Percentiles rank a stretch among this genome's conserved stretches.
These are phyloP conservation scores for Coregonus suidteri DNA, from an alignment of 2,797 vertebrate genomes.

Conservation along the genomic window DNA sequence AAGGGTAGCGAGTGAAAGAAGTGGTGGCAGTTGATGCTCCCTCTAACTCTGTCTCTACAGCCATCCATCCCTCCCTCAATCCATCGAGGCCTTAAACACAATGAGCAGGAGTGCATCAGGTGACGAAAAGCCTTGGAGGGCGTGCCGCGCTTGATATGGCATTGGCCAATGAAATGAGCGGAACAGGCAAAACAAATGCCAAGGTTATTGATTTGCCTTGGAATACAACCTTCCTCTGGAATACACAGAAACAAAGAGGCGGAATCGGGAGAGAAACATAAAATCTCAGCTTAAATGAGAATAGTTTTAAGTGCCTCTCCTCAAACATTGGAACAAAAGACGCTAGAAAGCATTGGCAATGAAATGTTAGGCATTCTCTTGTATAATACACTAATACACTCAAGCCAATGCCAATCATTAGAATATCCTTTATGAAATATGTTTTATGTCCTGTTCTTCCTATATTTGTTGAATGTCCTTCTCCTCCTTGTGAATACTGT, in stretches of 20 bases:
- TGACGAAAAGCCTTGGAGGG: conserved; percentile 20
- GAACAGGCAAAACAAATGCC: conserved; percentile 13
- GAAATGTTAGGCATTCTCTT: neutral
- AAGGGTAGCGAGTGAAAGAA: neutral
- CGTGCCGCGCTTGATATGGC: conserved; percentile 23
- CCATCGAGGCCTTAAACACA: neutral
- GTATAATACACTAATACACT: too few species aligned
- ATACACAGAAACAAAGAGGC: conserved; percentile 7
- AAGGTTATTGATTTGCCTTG: conserved; percentile 32
- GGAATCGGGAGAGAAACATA: neutral
- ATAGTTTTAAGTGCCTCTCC: conserved; percentile 2
- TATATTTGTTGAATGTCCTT: neutral
- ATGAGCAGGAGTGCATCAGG: conserved; percentile 5
- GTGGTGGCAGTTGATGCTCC: conserved; percentile 41
- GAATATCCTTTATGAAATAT: too few species aligned
- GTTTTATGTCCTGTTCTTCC: too few species aligned
- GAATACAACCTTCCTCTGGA: neutral
- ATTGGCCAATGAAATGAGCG: conserved; percentile 27
- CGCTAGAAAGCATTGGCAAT: neutral
- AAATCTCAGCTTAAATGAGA: conserved; percentile 9
- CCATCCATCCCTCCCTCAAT: conserved; percentile 19
- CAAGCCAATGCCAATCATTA: too few species aligned
- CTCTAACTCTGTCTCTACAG: conserved; percentile 35
- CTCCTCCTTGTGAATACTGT: too few species aligned
- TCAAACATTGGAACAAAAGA: conserved; percentile 2